Evolutionary conservation across 2,888 invertebrate genomes (phyloP).

Genomic region (Nomada fucata): DNA sequence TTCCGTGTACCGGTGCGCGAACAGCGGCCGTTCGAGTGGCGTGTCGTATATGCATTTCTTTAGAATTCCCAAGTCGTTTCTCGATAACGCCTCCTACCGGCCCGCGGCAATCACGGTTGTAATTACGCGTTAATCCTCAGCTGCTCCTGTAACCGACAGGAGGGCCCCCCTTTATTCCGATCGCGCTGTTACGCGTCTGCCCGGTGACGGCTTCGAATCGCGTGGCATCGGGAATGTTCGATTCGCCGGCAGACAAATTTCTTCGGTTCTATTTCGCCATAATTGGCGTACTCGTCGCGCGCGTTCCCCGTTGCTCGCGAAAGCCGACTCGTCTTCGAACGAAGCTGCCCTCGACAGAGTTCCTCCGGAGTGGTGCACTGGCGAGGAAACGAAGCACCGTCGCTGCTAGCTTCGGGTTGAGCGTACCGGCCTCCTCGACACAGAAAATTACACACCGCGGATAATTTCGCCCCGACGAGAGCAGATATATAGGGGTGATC

Average conservation of each 20-base stretch:
- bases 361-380: not conserved
- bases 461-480: conserved; percentile 48
- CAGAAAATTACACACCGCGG: conserved; percentile 69
- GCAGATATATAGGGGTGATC: conserved; percentile 52
- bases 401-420: conserved; percentile 14
- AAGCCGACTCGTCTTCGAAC: too few relatives aligned
- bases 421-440: conserved; percentile 41
- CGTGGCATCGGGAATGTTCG: too few relatives aligned
- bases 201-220: conserved; percentile 11
- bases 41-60: conserved; percentile 39
- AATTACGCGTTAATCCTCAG: conserved; percentile 53
- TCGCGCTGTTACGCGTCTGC: not conserved
- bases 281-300: too few relatives aligned
- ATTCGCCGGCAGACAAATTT: too few relatives aligned
- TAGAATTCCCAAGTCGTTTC: conserved; percentile 68
- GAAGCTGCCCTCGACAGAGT: not conserved
- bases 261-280: too few relatives aligned
- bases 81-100: conserved; percentile 69
- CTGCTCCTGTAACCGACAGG: conserved; percentile 26
- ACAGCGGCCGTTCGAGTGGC: conserved; percentile 1
- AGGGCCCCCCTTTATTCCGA: conserved; percentile 7
- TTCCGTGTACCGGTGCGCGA: conserved; percentile 51
- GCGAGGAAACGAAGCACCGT: conserved; percentile 1
- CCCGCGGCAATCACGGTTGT: conserved; percentile 9
- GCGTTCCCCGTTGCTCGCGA: too few relatives aligned